Percentiles rank a stretch among this genome's conserved stretches.
These are phyloP conservation scores for Agriopis marginaria DNA, from an alignment of 2,888 invertebrate genomes.

Conservation along the genomic window DNA sequence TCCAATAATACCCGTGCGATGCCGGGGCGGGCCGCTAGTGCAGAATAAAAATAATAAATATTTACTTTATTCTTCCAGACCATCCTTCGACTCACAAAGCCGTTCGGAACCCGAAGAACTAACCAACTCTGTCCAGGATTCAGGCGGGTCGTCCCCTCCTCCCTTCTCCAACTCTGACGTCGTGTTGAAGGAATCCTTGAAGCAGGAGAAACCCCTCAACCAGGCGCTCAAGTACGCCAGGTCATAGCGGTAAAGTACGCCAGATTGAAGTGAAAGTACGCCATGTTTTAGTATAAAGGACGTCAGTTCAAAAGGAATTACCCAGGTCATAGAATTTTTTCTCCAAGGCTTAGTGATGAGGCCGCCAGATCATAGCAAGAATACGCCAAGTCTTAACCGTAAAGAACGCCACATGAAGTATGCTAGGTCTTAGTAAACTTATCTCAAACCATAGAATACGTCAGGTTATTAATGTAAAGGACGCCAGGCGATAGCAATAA, in stretches of 20 bases:
- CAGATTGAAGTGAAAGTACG: neutral
- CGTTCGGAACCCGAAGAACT: conserved; percentile 59
- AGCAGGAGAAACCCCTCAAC: conserved; percentile 75
- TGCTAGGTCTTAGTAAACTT: too few species aligned
- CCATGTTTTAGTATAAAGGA: neutral
- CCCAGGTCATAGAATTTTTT: neutral
- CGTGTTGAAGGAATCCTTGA: conserved; percentile 73
- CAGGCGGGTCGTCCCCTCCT: conserved; percentile 49
- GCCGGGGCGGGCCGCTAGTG: too few species aligned
- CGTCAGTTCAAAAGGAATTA: neutral
- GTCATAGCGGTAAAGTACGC: conserved; percentile 48
- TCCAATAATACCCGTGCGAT: too few species aligned
- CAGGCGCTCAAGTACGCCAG: conserved; percentile 75
- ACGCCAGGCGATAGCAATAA: neutral
- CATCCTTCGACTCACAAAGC: conserved; percentile 52
- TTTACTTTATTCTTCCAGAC: conserved; percentile 43
- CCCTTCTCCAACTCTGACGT: conserved; percentile 62
- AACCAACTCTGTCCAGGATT: conserved; percentile 37
- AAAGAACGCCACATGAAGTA: neutral
- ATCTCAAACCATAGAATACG: neutral
- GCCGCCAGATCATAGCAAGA: neutral
- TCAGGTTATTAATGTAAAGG: neutral
- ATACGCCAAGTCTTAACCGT: neutral
- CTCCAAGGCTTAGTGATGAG: neutral
- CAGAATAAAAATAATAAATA: too few species aligned